Evolutionary conservation across 1,140 invertebrate genomes (phyloP).

Genomic region (Hydropsyche tenuis): DNA sequence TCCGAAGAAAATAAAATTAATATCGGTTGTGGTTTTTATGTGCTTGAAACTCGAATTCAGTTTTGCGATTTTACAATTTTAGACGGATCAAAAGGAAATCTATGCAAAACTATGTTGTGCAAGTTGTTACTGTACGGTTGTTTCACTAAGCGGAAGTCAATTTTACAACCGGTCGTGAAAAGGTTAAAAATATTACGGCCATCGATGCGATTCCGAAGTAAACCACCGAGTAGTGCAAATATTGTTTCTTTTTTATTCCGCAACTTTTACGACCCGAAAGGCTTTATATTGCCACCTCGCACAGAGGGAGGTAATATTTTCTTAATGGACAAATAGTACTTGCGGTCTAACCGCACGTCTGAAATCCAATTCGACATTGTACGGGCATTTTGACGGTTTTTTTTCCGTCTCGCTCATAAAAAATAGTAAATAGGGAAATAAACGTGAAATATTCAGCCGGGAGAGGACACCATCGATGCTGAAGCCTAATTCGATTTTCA

Average conservation of each 20-base stretch:
- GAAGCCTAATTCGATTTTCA: constrained; percentile 33
- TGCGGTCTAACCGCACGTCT: not conserved
- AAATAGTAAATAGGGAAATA: not conserved
- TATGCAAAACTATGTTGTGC: too few relatives aligned
- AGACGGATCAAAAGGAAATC: too few relatives aligned
- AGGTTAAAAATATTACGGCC: constrained; percentile 1
- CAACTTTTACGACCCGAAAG: constrained; percentile 4
- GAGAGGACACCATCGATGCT: not conserved
- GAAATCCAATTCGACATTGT: not conserved
- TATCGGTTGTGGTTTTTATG: too few relatives aligned
- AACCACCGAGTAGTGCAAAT: constrained; percentile 12
- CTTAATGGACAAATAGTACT: not conserved
- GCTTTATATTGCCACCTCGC: not conserved
- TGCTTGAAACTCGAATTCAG: too few relatives aligned
- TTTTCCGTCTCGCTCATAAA: not conserved
- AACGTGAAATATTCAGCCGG: not conserved
- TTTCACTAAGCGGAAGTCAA: constrained; percentile 12
- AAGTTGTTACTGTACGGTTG: not conserved
- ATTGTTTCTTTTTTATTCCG: constrained; percentile 6
- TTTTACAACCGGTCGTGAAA: constrained; percentile 3
- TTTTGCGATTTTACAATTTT: too few relatives aligned
- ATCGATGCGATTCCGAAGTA: not conserved
- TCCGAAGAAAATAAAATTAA: too few relatives aligned
- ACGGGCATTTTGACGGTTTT: not conserved
- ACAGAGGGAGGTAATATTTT: not conserved